Evolutionary conservation across 1,140 invertebrate genomes (phyloP).

Genomic region (Sitobion miscanthi): DNA sequence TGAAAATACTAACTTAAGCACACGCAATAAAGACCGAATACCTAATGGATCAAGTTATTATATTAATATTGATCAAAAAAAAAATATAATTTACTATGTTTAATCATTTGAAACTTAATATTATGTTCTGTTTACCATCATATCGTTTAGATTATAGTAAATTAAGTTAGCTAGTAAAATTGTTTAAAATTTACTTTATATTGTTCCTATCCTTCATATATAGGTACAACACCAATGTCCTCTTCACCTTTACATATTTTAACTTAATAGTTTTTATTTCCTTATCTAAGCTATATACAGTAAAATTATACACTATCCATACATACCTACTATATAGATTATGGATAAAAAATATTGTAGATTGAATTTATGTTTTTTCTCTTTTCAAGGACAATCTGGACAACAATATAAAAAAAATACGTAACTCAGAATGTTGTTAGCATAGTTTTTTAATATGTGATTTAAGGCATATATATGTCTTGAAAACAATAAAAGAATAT

Average conservation of each 20-base stretch:
- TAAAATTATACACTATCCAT: background rate
- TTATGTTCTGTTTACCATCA: background rate
- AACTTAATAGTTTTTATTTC: background rate
- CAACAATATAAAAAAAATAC: conserved; percentile 34
- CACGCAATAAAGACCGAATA: background rate
- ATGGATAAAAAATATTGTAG: background rate
- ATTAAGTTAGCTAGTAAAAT: background rate
- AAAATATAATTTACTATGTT: background rate
- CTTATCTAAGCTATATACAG: background rate
- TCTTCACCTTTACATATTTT: background rate
- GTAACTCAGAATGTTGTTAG: background rate
- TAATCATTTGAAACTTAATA: background rate
- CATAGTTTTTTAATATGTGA: conserved; percentile 28
- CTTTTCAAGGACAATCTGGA: conserved; percentile 25
- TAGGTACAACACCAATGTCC: background rate
- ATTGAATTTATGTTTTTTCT: conserved; percentile 1
- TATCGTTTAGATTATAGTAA: too few relatives aligned
- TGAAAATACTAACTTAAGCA: background rate
- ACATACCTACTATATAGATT: background rate
- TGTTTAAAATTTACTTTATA: background rate
- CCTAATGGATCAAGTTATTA: too few relatives aligned
- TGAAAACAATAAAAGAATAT: conserved; percentile 50
- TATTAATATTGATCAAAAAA: too few relatives aligned
- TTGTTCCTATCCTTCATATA: background rate
- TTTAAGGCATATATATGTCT: background rate